Percentiles rank a stretch among this genome's conserved stretches.
phyloP scores from a whole-genome alignment of 2,797 vertebrate species.

The Myotis findleyi region DNA sequence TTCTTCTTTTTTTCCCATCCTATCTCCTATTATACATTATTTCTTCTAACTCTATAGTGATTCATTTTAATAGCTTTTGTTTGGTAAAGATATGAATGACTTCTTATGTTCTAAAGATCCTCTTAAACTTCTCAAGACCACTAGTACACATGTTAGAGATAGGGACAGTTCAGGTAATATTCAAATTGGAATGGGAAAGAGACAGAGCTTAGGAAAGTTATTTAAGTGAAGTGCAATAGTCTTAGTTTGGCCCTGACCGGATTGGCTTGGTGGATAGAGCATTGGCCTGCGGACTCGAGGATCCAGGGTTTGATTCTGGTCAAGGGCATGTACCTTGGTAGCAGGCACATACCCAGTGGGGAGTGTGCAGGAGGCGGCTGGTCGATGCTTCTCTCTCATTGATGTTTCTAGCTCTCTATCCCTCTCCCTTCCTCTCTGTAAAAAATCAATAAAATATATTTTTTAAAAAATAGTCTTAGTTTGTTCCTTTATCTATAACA shows the following conservation, averaged over 20 bases:
- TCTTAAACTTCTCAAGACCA: conserved; percentile 6
- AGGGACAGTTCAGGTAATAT: neutral
- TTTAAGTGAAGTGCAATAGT: neutral
- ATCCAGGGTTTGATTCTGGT: no score
- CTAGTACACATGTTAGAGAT: neutral
- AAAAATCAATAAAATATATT: no score
- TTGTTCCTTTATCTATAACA: neutral
- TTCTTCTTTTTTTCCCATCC: neutral
- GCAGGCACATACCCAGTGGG: no score
- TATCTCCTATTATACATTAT: neutral
- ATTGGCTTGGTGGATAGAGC: no score
- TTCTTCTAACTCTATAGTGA: conserved; percentile 8
- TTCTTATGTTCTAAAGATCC: neutral
- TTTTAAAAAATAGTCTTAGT: neutral
- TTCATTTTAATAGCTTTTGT: conserved; percentile 3
- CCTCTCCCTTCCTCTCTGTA: no score
- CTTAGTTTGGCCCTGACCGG: neutral
- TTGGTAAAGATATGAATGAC: neutral
- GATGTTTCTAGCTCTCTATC: no score
- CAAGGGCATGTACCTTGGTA: no score
- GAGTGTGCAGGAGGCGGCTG: no score
- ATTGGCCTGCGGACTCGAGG: no score
- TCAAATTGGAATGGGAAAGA: neutral
- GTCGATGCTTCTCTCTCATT: no score
- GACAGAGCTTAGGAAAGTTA: neutral